Base-by-base conservation (phyloP, 2,888 invertebrate species). In the Mesodorylaimus sp. region DNA sequence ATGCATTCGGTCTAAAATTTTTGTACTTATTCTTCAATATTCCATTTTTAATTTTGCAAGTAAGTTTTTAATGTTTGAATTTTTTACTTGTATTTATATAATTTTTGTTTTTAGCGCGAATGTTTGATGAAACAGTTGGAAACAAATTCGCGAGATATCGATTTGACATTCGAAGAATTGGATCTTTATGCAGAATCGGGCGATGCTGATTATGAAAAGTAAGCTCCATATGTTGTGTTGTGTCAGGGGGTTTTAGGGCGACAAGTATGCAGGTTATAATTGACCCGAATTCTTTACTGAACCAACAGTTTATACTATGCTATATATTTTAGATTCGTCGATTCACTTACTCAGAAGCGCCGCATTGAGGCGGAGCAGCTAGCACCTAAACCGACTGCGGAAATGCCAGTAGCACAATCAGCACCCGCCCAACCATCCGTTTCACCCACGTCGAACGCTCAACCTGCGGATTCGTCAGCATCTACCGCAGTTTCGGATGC, bases 11-110 rank as follows among this genome's bases (percentile, higher is more conserved):
- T 2, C 71, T 93, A 50, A 81, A 86, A 63, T 76, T 86, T 54
- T 74, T 93, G 47, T 87, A 93, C 72, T 86, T 86, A 70, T 93
- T 91, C 71, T 81, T 93, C 65, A 89, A 87, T 69, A 75, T 93
- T 51, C 91, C 93, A 48, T 93, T 91, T 67, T 73, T 93, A 47
- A 80, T 83, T 63, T 73, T 93, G 28, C 91, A 91, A 73, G 69
- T 70, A 52, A 53, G 54, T 46, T 37, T 13, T 37, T 56, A 45
- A 23, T 32, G n/a, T 37, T 54, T 56, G 25, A 21, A 26, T 42
- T 24, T 27, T 32, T 39, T 27, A 3, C 41, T 1, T 13, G 13
- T 45, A 43, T 24, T 16, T 24, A 54, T 51, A 56, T 36, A 7
- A 21, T 55, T 16, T 27, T 48, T 2, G 19, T 29, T 58, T 62